Evolutionary conservation across 2,113 vertebrate species (phyloP).

Genomic region (Spermophilus dauricus): DNA sequence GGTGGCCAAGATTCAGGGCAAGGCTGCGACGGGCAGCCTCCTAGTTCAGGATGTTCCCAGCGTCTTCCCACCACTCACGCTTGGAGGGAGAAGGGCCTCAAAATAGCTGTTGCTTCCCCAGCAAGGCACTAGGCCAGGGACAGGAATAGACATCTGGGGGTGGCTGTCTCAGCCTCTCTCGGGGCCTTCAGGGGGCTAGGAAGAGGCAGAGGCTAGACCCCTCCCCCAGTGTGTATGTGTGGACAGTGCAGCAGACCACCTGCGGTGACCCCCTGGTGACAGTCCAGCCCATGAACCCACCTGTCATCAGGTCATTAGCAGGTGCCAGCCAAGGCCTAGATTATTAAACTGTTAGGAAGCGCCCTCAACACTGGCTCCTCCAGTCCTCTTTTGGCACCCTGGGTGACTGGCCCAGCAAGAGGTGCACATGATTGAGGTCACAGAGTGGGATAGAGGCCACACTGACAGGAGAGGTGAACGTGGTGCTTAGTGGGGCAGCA

Average conservation of each 20-base stretch:
- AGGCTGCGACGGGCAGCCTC: conserved; percentile 55
- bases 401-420: neutral
- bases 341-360: neutral
- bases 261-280: neutral
- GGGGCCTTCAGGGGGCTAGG: conserved; percentile 55
- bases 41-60: conserved; percentile 83
- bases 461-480: neutral
- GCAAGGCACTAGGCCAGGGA: conserved; percentile 81
- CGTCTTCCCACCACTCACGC: conserved; percentile 78
- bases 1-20: conserved; percentile 65
- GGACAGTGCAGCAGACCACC: neutral
- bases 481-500: neutral
- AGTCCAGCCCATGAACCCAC: neutral
- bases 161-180: conserved; percentile 82
- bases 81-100: conserved; percentile 82
- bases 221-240: neutral
- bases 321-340: neutral
- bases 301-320: neutral
- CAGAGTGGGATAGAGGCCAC: neutral
- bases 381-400: neutral
- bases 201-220: conserved; percentile 67
- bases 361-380: neutral
- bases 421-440: neutral
- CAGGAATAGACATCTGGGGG: conserved; percentile 85
- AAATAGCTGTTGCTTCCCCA: conserved; percentile 85